phyloP scores from a whole-genome alignment of 2,797 vertebrate species.

The Megaceryle alcyon region DNA sequence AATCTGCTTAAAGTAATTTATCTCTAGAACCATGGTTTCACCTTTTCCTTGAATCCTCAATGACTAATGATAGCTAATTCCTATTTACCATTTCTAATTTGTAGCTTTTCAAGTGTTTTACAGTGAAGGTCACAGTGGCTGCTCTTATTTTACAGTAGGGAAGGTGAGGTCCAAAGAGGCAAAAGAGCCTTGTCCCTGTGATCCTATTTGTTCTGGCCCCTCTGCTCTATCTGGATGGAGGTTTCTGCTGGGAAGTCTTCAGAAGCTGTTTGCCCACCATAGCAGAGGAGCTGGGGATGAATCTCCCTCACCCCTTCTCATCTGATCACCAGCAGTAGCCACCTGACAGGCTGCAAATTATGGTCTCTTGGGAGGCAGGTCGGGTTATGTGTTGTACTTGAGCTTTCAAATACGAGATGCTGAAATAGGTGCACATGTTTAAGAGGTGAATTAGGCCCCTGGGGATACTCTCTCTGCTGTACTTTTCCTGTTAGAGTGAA shows the following conservation, averaged over 20 bases:
- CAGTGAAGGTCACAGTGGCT: background rate
- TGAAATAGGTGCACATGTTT: background rate
- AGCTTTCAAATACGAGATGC: background rate
- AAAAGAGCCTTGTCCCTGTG: background rate
- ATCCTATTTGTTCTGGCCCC: background rate
- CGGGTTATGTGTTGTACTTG: background rate
- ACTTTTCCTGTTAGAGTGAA: background rate
- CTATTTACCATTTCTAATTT: background rate
- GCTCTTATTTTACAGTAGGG: background rate
- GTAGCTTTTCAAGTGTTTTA: background rate
- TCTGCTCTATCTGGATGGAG: background rate
- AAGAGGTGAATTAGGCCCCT: background rate
- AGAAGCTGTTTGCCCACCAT: background rate
- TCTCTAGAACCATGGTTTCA: background rate
- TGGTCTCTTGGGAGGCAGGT: background rate
- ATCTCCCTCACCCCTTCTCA: background rate
- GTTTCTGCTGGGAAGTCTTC: background rate
- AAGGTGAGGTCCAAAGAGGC: background rate
- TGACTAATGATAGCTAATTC: background rate
- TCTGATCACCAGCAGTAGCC: background rate
- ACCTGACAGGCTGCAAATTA: background rate
- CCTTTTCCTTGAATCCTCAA: background rate
- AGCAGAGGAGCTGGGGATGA: background rate
- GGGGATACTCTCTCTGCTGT: background rate
- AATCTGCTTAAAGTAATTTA: background rate